Evolutionary conservation across 2,113 vertebrate genomes (phyloP).

Genomic region (Miniopterus natalensis): DNA sequence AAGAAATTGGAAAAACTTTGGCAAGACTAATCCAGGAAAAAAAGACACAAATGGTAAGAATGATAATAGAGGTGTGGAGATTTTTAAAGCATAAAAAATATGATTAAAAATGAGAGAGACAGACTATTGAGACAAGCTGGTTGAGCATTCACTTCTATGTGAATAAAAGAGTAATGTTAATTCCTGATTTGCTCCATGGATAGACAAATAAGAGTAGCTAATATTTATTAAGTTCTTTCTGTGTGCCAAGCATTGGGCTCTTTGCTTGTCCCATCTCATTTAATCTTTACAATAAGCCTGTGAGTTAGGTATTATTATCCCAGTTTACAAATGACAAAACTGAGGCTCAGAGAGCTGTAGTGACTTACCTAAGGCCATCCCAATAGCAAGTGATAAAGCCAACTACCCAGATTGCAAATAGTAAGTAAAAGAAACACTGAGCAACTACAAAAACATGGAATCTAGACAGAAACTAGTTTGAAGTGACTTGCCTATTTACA

Average conservation of each 20-base stretch:
- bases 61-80: background rate
- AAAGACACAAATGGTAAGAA: background rate
- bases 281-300: background rate
- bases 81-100: background rate
- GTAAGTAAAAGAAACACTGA: background rate
- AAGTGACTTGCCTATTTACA: background rate
- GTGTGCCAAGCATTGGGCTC: background rate
- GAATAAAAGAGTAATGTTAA: background rate
- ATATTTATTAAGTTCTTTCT: background rate
- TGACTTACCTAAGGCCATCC: background rate
- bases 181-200: background rate
- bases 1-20: background rate
- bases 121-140: background rate
- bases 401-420: background rate
- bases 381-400: background rate
- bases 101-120: background rate
- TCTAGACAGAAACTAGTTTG: background rate
- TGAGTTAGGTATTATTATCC: background rate
- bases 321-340: conserved; percentile 19
- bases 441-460: background rate
- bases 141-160: background rate
- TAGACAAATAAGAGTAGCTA: background rate
- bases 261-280: background rate
- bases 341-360: background rate
- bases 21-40: background rate